These are phyloP conservation scores for Himalopsyche tibetana DNA, from an alignment of 2,888 invertebrate genomes.

Conservation along the genomic window DNA sequence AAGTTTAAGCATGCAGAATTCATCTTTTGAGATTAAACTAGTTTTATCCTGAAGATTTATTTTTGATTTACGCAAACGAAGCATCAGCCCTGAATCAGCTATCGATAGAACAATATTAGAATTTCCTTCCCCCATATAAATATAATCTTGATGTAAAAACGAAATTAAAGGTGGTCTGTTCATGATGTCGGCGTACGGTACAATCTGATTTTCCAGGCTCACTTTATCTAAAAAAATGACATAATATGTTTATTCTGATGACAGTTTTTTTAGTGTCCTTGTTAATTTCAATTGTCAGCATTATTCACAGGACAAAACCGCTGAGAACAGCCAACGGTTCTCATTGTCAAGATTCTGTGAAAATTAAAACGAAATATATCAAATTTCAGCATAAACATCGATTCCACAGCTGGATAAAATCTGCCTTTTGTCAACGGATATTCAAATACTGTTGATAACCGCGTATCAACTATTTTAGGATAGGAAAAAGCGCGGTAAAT, in stretches of 20 bases:
- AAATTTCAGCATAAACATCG: too few relatives aligned
- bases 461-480: too few relatives aligned
- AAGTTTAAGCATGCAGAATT: slow-evolving; percentile 57
- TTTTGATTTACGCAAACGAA: slow-evolving; percentile 71
- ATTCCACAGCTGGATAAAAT: too few relatives aligned
- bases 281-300: background rate
- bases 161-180: slow-evolving; percentile 33
- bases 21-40: slow-evolving; percentile 64
- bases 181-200: slow-evolving; percentile 50
- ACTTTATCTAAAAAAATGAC: slow-evolving; percentile 30
- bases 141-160: slow-evolving; percentile 48
- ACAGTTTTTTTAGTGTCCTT: background rate
- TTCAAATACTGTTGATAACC: too few relatives aligned
- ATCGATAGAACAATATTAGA: slow-evolving; percentile 77
- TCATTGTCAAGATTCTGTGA: too few relatives aligned
- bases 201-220: slow-evolving; percentile 13
- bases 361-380: too few relatives aligned
- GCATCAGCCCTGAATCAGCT: slow-evolving; percentile 72
- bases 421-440: too few relatives aligned
- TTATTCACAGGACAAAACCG: too few relatives aligned
- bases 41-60: slow-evolving; percentile 40
- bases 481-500: too few relatives aligned
- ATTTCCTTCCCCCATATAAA: slow-evolving; percentile 79
- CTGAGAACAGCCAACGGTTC: too few relatives aligned
- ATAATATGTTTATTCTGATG: background rate